These are phyloP conservation scores for Chymomyza amoena DNA, from an alignment of 2,888 invertebrate genomes.

Conservation along the genomic window DNA sequence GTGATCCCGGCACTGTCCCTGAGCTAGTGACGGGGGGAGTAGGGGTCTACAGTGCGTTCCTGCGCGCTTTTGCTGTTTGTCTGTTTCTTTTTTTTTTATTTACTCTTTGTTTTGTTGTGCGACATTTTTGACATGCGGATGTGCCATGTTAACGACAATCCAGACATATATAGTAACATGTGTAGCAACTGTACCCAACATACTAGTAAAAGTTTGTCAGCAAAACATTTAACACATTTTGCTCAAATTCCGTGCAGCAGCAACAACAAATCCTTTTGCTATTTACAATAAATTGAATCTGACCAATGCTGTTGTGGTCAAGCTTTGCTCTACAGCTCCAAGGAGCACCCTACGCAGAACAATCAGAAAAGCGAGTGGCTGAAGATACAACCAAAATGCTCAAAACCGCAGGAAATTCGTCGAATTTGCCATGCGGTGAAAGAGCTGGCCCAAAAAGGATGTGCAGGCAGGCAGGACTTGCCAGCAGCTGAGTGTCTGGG, in stretches of 20 bases:
- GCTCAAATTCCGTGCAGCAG: neutral
- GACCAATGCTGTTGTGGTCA: slow-evolving; percentile 70
- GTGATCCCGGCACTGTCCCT: slow-evolving; percentile 40
- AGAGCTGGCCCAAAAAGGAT: slow-evolving; percentile 55
- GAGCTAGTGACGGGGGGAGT: neutral
- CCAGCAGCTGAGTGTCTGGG: slow-evolving; percentile 25
- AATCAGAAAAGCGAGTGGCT: slow-evolving; percentile 39
- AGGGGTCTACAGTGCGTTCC: neutral
- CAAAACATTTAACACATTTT: neutral
- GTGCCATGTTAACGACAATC: slow-evolving; percentile 65
- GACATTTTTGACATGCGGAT: slow-evolving; percentile 74
- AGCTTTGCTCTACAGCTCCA: neutral
- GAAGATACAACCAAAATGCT: slow-evolving; percentile 54
- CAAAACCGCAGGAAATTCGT: slow-evolving; percentile 71
- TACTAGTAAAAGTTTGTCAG: no score
- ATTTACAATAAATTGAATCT: slow-evolving; percentile 70
- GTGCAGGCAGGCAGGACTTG: slow-evolving; percentile 35
- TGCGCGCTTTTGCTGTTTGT: slow-evolving; percentile 15
- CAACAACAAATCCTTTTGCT: slow-evolving; percentile 60
- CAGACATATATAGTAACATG: neutral
- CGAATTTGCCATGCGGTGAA: slow-evolving; percentile 70
- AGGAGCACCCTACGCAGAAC: neutral
- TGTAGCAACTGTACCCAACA: neutral
- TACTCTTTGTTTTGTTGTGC: slow-evolving; percentile 65
- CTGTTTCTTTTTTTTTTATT: slow-evolving; percentile 26